Percentiles rank a stretch among this genome's conserved stretches.
Evolutionary conservation across 2,888 invertebrate species (phyloP).

Genomic region (Hirtodrosophila histrioides): DNA sequence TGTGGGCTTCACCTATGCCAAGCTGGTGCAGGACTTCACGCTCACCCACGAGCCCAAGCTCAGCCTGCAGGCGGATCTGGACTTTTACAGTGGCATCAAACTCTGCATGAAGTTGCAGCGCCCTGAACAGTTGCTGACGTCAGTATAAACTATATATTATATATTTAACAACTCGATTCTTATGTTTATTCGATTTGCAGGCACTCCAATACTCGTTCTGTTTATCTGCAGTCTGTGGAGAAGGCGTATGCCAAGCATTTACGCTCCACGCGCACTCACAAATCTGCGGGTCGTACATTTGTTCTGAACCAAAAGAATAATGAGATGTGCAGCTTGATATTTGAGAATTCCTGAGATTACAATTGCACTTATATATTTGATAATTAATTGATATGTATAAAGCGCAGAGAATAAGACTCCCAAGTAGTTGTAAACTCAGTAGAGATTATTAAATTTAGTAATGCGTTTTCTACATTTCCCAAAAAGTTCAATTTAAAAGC

Average conservation of each 20-base stretch:
- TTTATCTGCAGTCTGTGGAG: constrained; percentile 85
- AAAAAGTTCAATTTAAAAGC: background rate
- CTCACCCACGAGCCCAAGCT: constrained; percentile 89
- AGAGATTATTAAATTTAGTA: background rate
- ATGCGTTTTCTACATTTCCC: background rate
- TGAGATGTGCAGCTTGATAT: constrained; percentile 88
- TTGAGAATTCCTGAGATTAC: constrained; percentile 34
- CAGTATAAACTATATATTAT: constrained; percentile 51
- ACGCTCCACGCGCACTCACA: constrained; percentile 84
- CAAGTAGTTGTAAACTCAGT: constrained; percentile 13
- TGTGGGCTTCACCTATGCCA: constrained; percentile 88
- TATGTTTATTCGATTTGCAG: constrained; percentile 81
- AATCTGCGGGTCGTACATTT: constrained; percentile 89
- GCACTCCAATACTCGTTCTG: constrained; percentile 89
- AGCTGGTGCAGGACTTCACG: constrained; percentile 88
- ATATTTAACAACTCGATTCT: too few relatives aligned
- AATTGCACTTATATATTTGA: constrained; percentile 9
- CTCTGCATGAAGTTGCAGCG: constrained; percentile 91
- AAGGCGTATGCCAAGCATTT: constrained; percentile 70
- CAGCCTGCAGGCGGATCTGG: constrained; percentile 89
- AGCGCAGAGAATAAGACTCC: constrained; percentile 53
- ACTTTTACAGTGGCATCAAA: constrained; percentile 90
- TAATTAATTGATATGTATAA: constrained; percentile 19
- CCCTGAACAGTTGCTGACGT: constrained; percentile 88
- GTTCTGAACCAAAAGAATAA: constrained; percentile 91